Conservation (phyloP, 2,888 invertebrate genomes). For the Pomacea canaliculata region DNA sequence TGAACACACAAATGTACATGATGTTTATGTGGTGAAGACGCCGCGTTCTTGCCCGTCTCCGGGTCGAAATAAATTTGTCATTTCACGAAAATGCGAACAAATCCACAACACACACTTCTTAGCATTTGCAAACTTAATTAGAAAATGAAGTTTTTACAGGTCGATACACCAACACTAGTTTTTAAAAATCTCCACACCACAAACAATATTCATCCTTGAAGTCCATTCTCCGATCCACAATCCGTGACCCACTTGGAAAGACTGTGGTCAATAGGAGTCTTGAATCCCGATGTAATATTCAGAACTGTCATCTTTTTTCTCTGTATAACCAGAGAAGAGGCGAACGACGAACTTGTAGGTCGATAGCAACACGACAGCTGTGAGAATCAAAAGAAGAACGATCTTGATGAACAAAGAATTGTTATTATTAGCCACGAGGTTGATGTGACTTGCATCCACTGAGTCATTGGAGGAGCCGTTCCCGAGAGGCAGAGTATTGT, state of each 20-base stretch:
- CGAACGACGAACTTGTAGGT: conserved; percentile 35
- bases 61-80: too few relatives aligned
- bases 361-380: conserved; percentile 30
- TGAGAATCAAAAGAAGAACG: conserved; percentile 28
- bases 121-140: too few relatives aligned
- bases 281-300: conserved; percentile 22
- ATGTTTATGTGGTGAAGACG: too few relatives aligned
- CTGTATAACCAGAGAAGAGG: conserved; percentile 34
- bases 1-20: too few relatives aligned
- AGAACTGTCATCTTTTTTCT: conserved; percentile 34
- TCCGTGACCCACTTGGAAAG: neutral
- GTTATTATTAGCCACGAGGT: neutral
- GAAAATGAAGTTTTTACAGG: too few relatives aligned
- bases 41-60: too few relatives aligned
- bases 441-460: neutral
- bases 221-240: too few relatives aligned
- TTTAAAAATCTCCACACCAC: too few relatives aligned
- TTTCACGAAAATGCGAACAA: too few relatives aligned
- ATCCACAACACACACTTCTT: too few relatives aligned
- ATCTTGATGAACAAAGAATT: conserved; percentile 32
- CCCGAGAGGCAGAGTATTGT: conserved; percentile 7
- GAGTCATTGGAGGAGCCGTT: conserved; percentile 5
- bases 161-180: too few relatives aligned
- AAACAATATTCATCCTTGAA: too few relatives aligned
- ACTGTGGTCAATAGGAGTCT: neutral